Base-by-base conservation (phyloP, 2,797 vertebrate species). In the Brachymystax lenok region DNA sequence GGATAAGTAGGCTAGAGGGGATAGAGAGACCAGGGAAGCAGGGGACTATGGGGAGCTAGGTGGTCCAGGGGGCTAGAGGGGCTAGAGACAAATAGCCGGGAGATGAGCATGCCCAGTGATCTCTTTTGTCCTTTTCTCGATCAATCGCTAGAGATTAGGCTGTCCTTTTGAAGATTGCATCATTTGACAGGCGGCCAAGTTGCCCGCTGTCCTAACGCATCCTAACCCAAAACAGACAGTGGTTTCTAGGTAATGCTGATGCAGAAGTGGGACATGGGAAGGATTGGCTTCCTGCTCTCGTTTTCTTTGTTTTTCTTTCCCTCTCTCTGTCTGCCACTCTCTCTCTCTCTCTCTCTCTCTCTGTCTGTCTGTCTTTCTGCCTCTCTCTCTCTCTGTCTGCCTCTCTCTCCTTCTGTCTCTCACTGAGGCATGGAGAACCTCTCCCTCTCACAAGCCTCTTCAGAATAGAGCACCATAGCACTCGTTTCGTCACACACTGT, bases 231-330 rank as follows among this genome's bases (percentile, higher is more conserved):
- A 88, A 80, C 80, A 83, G 75, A 71, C 84, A 77, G 84, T 77
- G 83, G 78, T 88, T 93, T 88, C 81, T 81, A 87, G 87, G 87
- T 85, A 88, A 86, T 86, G 83, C 84, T 80, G 89, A 77, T 56
- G 52, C 16, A 84, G 85, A 92, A 88, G 87, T 88, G 83, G 80
- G 69, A 74, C 74, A 69, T 88, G 88, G 56, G 84, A 77, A 77
- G 64, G 76, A 81, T 80, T 88, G 88, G 88, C 88, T 19, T 86
- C 72, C 7, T 4, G 64, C 77, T 74, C 74, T 50, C 69, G 76
- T 80, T 77, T 81, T 87, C 40, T 40, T 40, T 40, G 40, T 40
- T 40, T 10, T 83, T 8, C 40, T 7, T 40, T 40, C 2, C 40
- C 40, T 40, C 30, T 54, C 85, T 84, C 77, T 74, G 79, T 74